phyloP scores from a whole-genome alignment of 2,113 vertebrate species.

The Eptesicus fuscus region DNA sequence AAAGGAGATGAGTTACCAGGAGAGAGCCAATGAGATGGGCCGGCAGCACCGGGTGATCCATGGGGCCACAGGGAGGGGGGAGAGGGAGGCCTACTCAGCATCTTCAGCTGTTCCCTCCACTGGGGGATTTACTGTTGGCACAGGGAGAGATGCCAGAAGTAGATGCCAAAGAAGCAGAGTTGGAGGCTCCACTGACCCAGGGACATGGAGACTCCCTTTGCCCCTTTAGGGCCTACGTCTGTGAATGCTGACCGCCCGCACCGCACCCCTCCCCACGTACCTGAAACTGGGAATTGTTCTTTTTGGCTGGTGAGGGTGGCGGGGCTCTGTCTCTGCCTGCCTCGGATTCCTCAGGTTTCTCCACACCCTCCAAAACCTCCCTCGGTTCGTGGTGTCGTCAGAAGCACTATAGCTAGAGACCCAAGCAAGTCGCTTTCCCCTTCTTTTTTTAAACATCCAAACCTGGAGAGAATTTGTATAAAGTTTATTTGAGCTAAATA shows the following conservation, averaged over 20 bases:
- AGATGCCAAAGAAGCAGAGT: neutral
- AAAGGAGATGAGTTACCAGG: constrained; percentile 53
- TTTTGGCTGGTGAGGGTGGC: neutral
- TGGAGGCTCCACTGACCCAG: neutral
- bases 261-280: neutral
- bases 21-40: constrained; percentile 55
- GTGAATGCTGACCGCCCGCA: neutral
- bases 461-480: neutral
- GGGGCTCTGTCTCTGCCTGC: neutral
- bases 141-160: neutral
- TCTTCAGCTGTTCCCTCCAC: neutral
- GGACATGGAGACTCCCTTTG: neutral
- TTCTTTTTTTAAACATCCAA: neutral
- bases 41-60: constrained; percentile 24
- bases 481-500: neutral
- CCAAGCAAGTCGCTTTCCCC: neutral
- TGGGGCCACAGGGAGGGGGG: constrained; percentile 36
- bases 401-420: neutral
- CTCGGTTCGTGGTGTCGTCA: neutral
- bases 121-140: neutral
- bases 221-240: neutral
- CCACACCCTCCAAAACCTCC: neutral
- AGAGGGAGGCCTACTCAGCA: neutral
- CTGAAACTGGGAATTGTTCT: neutral
- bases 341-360: neutral